Base-by-base conservation (phyloP, 2,113 vertebrate species). In the Microtus ochrogaster region DNA sequence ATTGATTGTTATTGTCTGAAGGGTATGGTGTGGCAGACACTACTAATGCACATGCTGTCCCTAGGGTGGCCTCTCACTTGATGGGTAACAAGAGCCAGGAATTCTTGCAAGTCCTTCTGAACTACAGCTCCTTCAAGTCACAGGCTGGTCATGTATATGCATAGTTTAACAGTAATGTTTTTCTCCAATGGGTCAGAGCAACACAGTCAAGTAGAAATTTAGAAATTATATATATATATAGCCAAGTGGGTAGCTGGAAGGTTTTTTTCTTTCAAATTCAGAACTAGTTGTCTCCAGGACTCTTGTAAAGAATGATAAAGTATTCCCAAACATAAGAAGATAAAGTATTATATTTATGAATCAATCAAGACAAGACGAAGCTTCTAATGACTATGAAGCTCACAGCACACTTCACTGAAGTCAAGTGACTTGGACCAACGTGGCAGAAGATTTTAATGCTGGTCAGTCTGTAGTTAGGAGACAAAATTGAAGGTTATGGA, bases 331-430 rank as follows among this genome's bases (percentile, higher is more conserved):
- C 3, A 36, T 0, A 7, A 19, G 9, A 76, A 89, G 36, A 73
- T 12, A 47, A 12, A 58, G 13, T 7, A 81, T 79, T 4, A 49
- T 58, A 94, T 65, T 30, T 44, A 65, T 52, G 22, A 76, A 2
- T 55, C 13, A 93, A 87, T 44, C 36, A 58, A 90, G 4, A 39
- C 0, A 74, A 89, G 55, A 49, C 39, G 17, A 11, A 58, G 47
- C 65, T 33, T 87, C 61, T 82, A 28, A 63, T 92, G 21, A 81
- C 21, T 96, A 97, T 97, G 85, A 90, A 98, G 95, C 95, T 97
- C 95, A 98, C 90, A 96, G 97, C 87, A 96, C 97, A 58, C 97
- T 96, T 96, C 97, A 98, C 98, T 97, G 81, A 76, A 97, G 70
- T 76, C 84, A 96, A 8, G 39, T 76, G 7, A 49, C 10, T 11